Percentiles rank a stretch among this genome's conserved stretches.
phyloP scores from a whole-genome alignment of 2,113 vertebrate genomes.

The Acanthisitta chloris region DNA sequence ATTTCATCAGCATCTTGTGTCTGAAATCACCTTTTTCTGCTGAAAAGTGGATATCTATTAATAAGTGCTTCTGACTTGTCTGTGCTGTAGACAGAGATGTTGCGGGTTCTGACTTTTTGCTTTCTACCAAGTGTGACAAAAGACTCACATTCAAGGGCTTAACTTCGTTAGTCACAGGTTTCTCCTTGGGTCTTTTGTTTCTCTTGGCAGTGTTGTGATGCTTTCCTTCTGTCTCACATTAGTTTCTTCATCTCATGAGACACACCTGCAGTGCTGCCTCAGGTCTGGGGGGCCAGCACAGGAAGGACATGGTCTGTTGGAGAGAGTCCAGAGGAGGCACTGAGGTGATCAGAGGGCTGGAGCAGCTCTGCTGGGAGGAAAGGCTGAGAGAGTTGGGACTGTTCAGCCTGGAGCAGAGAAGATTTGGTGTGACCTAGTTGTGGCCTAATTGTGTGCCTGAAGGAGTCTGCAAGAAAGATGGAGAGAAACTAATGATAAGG shows the following conservation, averaged over 20 bases:
- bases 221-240: fast-evolving
- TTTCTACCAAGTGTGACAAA: background rate
- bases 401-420: background rate
- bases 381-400: background rate
- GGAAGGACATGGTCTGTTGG: background rate
- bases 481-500: fast-evolving
- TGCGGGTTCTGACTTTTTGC: background rate
- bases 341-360: background rate
- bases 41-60: background rate
- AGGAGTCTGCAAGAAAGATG: background rate
- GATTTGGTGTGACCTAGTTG: fast-evolving
- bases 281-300: background rate
- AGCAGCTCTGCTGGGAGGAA: background rate
- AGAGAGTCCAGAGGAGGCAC: background rate
- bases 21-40: background rate
- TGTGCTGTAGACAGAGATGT: background rate
- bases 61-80: background rate
- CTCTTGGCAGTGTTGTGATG: background rate
- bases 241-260: background rate
- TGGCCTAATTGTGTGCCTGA: fast-evolving
- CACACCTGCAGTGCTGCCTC: background rate
- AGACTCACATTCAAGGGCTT: background rate
- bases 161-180: background rate
- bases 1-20: background rate
- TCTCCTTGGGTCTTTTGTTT: background rate